Conservation (phyloP, 2,113 vertebrate genomes). For the Glaucomys volans region DNA sequence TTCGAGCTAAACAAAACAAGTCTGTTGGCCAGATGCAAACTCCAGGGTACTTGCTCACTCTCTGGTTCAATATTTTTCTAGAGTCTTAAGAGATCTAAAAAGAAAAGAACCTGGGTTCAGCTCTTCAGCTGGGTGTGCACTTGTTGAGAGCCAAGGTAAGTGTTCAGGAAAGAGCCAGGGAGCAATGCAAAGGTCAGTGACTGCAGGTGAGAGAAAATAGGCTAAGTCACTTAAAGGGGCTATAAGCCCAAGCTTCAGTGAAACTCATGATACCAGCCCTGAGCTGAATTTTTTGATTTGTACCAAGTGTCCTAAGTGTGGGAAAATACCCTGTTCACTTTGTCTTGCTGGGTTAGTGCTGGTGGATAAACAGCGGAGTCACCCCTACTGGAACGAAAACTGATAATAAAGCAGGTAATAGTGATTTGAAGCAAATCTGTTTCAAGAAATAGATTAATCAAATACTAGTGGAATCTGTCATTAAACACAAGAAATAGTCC, state of each 20-base stretch:
- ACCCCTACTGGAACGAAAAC: not conserved
- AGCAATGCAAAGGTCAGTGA: not conserved
- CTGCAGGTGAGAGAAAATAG: not conserved
- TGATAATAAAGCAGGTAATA: conserved; percentile 54
- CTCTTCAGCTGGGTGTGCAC: not conserved
- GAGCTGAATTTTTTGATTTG: conserved; percentile 32
- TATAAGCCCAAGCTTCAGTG: not conserved
- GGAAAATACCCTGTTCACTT: conserved; percentile 56
- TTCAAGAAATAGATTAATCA: not conserved
- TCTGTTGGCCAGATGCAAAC: conserved; percentile 54
- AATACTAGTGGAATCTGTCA: not conserved
- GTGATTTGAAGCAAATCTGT: conserved; percentile 52
- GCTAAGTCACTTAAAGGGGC: not conserved
- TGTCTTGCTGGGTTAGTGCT: conserved; percentile 55
- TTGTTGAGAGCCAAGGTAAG: not conserved
- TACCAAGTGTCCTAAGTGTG: conserved; percentile 51
- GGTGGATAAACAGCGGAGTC: conserved; percentile 21
- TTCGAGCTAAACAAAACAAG: conserved; percentile 62
- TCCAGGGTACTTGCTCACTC: not conserved
- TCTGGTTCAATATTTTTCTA: conserved; percentile 29
- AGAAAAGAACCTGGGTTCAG: conserved; percentile 1
- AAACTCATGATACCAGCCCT: not conserved
- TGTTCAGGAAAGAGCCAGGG: not conserved
- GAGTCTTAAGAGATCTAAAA: not conserved
- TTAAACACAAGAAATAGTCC: not conserved